A percentile compares a stretch with the other conserved stretches of the same genome.
These are phyloP conservation scores for Picus viridis DNA, from an alignment of 2,797 vertebrate genomes.

Conservation along the genomic window DNA sequence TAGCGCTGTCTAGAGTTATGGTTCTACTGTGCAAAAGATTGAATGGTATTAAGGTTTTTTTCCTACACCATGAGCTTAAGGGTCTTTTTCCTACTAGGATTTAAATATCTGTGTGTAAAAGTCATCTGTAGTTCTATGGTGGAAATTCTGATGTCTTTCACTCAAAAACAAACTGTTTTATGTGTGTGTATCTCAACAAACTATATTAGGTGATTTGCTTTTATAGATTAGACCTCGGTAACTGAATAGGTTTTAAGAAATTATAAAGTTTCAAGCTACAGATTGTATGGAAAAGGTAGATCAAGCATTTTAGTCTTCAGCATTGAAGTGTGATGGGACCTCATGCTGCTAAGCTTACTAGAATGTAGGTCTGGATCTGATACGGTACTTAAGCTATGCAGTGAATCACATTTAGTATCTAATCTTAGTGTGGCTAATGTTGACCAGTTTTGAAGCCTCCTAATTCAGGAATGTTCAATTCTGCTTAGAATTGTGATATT, in stretches of 20 bases:
- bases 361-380: not conserved
- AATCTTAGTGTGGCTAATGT: not conserved
- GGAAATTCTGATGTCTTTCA: not conserved
- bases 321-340: not conserved
- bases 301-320: not conserved
- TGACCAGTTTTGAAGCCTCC: not conserved
- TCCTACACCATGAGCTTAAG: not conserved
- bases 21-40: not conserved
- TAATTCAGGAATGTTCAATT: not conserved
- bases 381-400: not conserved
- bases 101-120: not conserved
- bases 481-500: not conserved
- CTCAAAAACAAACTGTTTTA: not conserved
- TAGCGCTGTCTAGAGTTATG: not conserved
- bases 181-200: not conserved
- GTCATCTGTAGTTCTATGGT: not conserved
- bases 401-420: not conserved
- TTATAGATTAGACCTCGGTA: not conserved
- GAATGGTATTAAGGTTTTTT: not conserved
- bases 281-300: not conserved
- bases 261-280: not conserved
- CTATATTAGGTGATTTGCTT: not conserved
- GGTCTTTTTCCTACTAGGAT: not conserved
- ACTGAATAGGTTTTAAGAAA: not conserved
- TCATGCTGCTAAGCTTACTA: not conserved